Conservation (phyloP, 1,140 invertebrate species). For the Drosophila arizonae region DNA sequence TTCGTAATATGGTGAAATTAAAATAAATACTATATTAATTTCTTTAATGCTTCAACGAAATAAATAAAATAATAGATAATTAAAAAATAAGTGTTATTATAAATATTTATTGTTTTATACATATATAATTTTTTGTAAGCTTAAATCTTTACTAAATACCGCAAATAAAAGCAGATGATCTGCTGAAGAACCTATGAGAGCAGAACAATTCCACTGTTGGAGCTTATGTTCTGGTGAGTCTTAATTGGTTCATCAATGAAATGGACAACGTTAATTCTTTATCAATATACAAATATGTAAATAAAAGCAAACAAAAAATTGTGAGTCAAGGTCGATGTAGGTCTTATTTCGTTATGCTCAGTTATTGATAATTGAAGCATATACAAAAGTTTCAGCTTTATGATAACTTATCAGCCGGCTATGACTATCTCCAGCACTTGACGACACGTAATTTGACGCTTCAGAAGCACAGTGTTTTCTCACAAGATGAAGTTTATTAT, state of each 20-base stretch:
- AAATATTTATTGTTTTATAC: too few species aligned
- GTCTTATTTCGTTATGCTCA: background rate
- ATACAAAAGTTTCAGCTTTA: too few species aligned
- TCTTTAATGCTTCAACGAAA: background rate
- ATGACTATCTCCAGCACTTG: too few species aligned
- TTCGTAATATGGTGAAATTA: background rate
- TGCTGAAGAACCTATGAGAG: constrained; percentile 61
- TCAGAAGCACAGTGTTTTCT: too few species aligned
- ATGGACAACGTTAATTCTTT: background rate
- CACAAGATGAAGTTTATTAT: too few species aligned
- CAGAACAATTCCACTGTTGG: constrained; percentile 50
- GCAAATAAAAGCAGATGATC: constrained; percentile 57
- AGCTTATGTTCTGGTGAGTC: constrained; percentile 63
- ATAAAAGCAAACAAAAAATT: background rate
- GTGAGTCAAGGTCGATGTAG: background rate
- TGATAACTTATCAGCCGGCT: constrained; percentile 1
- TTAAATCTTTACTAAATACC: constrained; percentile 32
- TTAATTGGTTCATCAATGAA: constrained; percentile 3
- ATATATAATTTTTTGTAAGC: too few species aligned
- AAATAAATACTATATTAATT: too few species aligned
- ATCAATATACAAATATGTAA: background rate
- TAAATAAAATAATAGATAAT: background rate
- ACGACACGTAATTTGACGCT: too few species aligned
- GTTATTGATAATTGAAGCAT: background rate
- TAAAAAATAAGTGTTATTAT: too few species aligned